Evolutionary conservation across 2,113 vertebrate genomes (phyloP).

Genomic region (Salvelinus sp.): DNA sequence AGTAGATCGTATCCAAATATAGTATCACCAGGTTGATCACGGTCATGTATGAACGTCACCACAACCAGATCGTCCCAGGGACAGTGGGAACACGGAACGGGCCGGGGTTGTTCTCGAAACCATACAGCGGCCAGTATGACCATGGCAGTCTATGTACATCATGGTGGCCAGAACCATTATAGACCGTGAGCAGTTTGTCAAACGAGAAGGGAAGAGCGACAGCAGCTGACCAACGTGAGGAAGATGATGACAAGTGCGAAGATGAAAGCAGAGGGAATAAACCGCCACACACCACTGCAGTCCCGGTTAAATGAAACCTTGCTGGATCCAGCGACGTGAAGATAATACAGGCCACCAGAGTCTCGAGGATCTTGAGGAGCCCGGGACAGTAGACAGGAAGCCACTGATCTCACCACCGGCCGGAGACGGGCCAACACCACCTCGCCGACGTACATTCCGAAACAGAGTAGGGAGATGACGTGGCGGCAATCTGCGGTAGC

Average conservation of each 20-base stretch:
- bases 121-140: slow-evolving; percentile 85
- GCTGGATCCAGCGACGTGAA: slow-evolving; percentile 71
- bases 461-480: slow-evolving; percentile 75
- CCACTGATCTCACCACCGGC: slow-evolving; percentile 74
- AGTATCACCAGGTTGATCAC: slow-evolving; percentile 81
- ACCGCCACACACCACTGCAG: slow-evolving; percentile 82
- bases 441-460: slow-evolving; percentile 70
- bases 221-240: slow-evolving; percentile 68
- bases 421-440: slow-evolving; percentile 73
- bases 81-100: not conserved
- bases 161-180: slow-evolving; percentile 74
- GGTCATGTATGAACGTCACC: slow-evolving; percentile 80
- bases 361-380: slow-evolving; percentile 87
- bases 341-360: slow-evolving; percentile 82
- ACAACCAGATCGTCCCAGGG: slow-evolving; percentile 70
- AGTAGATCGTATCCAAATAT: slow-evolving; percentile 77
- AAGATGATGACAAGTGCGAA: slow-evolving; percentile 78
- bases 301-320: fast-evolving
- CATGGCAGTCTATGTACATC: slow-evolving; percentile 77
- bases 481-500: slow-evolving; percentile 69
- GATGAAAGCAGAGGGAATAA: slow-evolving; percentile 85
- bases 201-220: slow-evolving; percentile 60
- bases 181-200: slow-evolving; percentile 73
- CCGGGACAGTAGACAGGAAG: slow-evolving; percentile 81
- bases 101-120: slow-evolving; percentile 26